A percentile compares a stretch with the other conserved stretches of the same genome.
phyloP scores from a whole-genome alignment of 2,888 invertebrate genomes.

The Trachelus stipa region DNA sequence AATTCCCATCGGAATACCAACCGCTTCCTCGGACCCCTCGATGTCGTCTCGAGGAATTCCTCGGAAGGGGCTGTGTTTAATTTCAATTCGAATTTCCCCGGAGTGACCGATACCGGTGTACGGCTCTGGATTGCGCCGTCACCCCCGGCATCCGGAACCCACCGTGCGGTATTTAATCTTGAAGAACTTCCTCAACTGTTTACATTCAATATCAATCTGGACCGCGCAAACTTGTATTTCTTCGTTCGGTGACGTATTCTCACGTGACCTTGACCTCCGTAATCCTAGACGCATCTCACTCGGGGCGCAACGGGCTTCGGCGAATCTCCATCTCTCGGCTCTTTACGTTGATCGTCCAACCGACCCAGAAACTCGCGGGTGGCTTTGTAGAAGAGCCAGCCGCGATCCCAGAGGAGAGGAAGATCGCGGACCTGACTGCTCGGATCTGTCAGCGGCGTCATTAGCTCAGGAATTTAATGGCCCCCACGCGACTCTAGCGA shows the following conservation, averaged over 20 bases:
- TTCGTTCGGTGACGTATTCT: neutral
- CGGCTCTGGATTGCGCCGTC: neutral
- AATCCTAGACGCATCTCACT: neutral
- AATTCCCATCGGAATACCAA: neutral
- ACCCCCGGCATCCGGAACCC: neutral
- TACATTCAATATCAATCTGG: neutral
- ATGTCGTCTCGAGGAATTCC: neutral
- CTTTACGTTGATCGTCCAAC: neutral
- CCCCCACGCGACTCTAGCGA: neutral
- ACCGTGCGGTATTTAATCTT: neutral
- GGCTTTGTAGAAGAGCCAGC: neutral
- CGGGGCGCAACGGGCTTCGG: neutral
- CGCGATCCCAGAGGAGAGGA: neutral
- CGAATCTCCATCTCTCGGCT: no score
- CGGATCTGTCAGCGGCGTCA: neutral
- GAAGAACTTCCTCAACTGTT: neutral
- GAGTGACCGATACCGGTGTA: neutral
- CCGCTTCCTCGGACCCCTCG: neutral
- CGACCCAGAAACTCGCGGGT: neutral
- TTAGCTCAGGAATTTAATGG: slow-evolving; percentile 8
- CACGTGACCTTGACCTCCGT: neutral
- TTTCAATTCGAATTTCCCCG: neutral
- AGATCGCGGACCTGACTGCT: neutral
- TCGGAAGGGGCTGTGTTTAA: neutral
- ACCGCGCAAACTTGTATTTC: neutral